A percentile compares a stretch with the other conserved stretches of the same genome.
These are phyloP conservation scores for Chlorospingus semifuscus DNA, from an alignment of 2,797 vertebrate genomes.

Conservation along the genomic window DNA sequence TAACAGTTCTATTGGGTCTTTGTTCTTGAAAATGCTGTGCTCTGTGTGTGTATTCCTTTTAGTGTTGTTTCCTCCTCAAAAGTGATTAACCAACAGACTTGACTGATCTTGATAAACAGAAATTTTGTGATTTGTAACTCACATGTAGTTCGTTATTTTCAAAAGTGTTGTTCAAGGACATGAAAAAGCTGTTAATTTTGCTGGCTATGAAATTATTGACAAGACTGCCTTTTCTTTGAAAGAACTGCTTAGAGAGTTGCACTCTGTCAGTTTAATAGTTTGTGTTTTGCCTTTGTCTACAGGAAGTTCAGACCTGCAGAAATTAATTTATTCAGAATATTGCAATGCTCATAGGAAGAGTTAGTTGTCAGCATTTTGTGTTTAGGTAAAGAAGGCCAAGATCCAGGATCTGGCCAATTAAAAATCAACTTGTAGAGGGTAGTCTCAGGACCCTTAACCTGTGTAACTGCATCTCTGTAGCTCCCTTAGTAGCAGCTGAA, in stretches of 20 bases:
- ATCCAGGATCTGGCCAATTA: background rate
- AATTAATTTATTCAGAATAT: background rate
- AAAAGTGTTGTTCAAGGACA: background rate
- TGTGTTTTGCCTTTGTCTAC: accelerated
- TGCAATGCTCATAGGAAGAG: background rate
- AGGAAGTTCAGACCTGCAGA: background rate
- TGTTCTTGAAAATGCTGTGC: background rate
- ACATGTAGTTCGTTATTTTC: background rate
- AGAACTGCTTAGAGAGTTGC: background rate
- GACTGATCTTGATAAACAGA: background rate
- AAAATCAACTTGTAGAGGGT: background rate
- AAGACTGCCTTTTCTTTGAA: background rate
- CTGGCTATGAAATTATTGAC: background rate
- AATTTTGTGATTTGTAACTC: background rate
- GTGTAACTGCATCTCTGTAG: background rate
- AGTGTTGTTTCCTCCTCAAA: background rate
- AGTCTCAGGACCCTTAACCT: background rate
- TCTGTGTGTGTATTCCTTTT: background rate
- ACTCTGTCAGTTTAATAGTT: background rate
- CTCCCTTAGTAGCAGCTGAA: background rate
- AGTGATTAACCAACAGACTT: background rate
- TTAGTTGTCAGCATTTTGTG: background rate
- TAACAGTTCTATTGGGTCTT: background rate
- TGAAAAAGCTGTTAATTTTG: background rate
- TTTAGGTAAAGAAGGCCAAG: background rate